Evolutionary conservation across 2,797 vertebrate species (phyloP).

Genomic region (Gila robusta): DNA sequence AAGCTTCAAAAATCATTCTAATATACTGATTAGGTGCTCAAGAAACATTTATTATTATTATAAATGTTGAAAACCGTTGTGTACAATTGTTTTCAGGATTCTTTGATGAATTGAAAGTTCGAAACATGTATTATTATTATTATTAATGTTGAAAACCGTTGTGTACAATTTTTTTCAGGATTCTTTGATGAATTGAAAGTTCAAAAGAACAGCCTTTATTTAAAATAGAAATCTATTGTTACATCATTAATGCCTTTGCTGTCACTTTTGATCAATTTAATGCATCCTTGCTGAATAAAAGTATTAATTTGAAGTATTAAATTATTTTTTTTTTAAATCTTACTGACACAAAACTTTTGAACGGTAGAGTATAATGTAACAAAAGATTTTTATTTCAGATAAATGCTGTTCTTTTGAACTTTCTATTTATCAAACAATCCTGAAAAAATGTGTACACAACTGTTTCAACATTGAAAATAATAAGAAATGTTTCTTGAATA

Average conservation of each 20-base stretch:
- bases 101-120: background rate
- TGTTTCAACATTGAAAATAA: background rate
- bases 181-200: too few relatives aligned
- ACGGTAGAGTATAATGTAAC: background rate
- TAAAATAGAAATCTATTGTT: background rate
- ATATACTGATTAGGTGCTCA: background rate
- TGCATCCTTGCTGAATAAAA: background rate
- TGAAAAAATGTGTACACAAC: background rate
- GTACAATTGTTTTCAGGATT: too few relatives aligned
- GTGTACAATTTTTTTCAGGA: too few relatives aligned
- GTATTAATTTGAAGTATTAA: too few relatives aligned
- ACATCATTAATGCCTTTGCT: background rate
- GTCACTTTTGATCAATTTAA: background rate
- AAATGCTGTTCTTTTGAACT: background rate
- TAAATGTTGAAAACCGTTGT: background rate
- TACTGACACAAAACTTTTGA: too few relatives aligned
- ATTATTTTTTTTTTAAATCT: too few relatives aligned
- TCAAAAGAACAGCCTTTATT: background rate
- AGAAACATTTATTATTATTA: background rate
- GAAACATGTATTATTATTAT: background rate
- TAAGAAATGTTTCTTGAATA: background rate
- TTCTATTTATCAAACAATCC: background rate
- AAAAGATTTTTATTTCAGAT: background rate
- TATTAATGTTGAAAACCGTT: too few relatives aligned
- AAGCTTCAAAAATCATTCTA: too few relatives aligned